Evolutionary conservation across 2,113 vertebrate genomes (phyloP).

Genomic region (Macaca mulatta): DNA sequence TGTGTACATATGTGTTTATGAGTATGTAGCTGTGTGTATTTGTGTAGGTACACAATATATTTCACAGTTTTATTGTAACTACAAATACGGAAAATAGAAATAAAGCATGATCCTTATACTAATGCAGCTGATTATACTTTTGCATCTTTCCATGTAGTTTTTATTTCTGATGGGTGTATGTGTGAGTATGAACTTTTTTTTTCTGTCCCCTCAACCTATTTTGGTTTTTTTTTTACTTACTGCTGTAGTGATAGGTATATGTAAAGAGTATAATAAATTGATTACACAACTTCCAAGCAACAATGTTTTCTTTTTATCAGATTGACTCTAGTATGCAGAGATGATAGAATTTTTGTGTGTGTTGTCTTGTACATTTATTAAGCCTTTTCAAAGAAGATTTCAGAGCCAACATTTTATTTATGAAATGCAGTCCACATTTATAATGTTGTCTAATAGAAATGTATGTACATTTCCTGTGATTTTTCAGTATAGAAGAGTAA

Average conservation of each 20-base stretch:
- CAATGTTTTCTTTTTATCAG: neutral
- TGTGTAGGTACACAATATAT: neutral
- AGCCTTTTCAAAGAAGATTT: neutral
- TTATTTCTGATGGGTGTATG: neutral
- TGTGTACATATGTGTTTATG: neutral
- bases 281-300: neutral
- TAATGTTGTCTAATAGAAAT: neutral
- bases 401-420: slow-evolving; percentile 13
- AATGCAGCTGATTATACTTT: neutral
- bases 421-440: neutral
- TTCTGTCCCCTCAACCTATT: neutral
- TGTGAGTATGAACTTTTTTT: neutral
- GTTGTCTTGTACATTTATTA: slow-evolving; percentile 24
- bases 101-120: neutral
- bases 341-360: neutral
- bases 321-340: neutral
- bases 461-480: neutral
- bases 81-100: neutral
- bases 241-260: neutral
- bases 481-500: neutral
- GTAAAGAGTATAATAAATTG: neutral
- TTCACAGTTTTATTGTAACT: neutral
- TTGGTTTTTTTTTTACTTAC: neutral
- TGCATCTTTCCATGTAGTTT: neutral
- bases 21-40: neutral